Evolutionary conservation across 37 sponge, comb jelly and placozoan genomes (phyloP), one percentile per base, ranked within the genome.

Genomic region (Axinella damicornis): DNA sequence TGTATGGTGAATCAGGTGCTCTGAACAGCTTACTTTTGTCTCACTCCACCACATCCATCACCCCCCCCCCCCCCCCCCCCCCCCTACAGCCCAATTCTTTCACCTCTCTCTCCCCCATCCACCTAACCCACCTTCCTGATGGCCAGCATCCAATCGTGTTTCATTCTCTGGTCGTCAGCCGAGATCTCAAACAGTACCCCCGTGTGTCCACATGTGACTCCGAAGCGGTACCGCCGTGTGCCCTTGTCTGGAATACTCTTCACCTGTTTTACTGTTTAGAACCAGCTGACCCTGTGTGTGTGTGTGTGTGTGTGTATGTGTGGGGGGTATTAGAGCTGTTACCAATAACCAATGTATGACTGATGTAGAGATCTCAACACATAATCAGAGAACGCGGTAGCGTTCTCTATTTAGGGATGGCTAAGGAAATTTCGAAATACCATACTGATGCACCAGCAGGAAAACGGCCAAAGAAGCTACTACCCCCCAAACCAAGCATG

Each of bases 61-160:
- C 27, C 34, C 35, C 70, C 12, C 37, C 35, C 70, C 12, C 70
- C 35, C 34, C 9, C 37, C 5, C 13, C 70, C 15, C 70, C 35
- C 70, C 15, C 70, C 35, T 35, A 11, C 37, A 2, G 34, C 12
- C 70, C 35, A 2, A 14, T 13, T 5, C 37, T 35, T 46, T 35
- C 12, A 13, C 27, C 70, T 69, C 70, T 12, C 37, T 35, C 70
- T 12, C 70, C 12, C 70, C 35, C 37, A 11, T 13, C 35, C 70
- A 28, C 70, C n/a, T 0, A 35, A 65, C 31, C 24, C 35, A 92
- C 93, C 89, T 92, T 88, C 24, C 24, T 65, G n/a, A 92, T 80
- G 55, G 89, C 89, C 35, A 80, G 69, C 71, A 92, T 76, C 93
- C 93, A 92, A 2, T 83, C 75, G 5, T 88, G 85, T 54, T 88